These are phyloP conservation scores for Artemia franciscana DNA, from an alignment of 1,140 invertebrate species.

Conservation along the genomic window DNA sequence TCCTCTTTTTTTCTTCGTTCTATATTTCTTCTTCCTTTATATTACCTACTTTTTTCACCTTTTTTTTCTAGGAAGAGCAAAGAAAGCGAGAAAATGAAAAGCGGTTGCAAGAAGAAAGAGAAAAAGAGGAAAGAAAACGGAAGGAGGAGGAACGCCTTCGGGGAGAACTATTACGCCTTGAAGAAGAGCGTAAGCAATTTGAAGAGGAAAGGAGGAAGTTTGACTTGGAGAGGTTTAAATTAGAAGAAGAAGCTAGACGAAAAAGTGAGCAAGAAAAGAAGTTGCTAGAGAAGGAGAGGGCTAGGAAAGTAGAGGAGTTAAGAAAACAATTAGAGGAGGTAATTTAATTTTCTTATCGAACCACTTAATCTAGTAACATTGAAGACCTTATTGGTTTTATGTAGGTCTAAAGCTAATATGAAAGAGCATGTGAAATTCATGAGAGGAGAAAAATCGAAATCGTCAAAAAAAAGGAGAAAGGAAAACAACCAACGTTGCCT, in stretches of 20 bases:
- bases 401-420: too few relatives aligned
- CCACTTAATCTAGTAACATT: too few relatives aligned
- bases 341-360: constrained; percentile 4
- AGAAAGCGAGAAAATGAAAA: constrained; percentile 22
- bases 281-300: too few relatives aligned
- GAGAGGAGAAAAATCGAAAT: too few relatives aligned
- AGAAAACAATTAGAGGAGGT: constrained; percentile 15
- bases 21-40: too few relatives aligned
- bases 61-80: constrained; percentile 26
- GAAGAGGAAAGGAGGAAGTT: constrained; percentile 24
- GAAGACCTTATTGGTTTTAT: too few relatives aligned
- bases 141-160: constrained; percentile 16
- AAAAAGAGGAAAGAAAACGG: constrained; percentile 22
- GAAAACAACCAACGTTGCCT: too few relatives aligned
- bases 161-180: background rate
- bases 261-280: constrained; percentile 9
- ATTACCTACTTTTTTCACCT: too few relatives aligned
- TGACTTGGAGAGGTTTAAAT: constrained; percentile 17
- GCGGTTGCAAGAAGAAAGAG: constrained; percentile 23
- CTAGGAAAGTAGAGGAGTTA: constrained; percentile 11
- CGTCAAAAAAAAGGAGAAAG: too few relatives aligned
- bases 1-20: too few relatives aligned
- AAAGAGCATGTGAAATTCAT: too few relatives aligned
- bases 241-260: constrained; percentile 11
- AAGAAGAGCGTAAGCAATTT: constrained; percentile 6